A percentile compares a stretch with the other conserved stretches of the same genome.
phyloP scores from a whole-genome alignment of 2,797 vertebrate genomes.

The Garrulus glandarius region DNA sequence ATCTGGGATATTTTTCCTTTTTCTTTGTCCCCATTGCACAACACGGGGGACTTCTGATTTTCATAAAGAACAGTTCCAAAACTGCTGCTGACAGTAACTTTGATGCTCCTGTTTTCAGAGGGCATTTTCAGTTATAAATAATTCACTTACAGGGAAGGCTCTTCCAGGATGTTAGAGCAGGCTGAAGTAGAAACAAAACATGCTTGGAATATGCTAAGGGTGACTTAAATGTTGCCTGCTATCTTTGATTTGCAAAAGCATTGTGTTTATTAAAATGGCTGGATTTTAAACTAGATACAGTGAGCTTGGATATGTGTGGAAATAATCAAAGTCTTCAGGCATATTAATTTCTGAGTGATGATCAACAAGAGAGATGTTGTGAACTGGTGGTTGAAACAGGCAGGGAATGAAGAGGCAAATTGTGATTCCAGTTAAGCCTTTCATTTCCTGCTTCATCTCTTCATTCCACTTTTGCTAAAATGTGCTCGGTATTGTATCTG shows the following conservation, averaged over 20 bases:
- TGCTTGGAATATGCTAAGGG: not conserved
- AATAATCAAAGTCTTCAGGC: not conserved
- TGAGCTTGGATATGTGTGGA: not conserved
- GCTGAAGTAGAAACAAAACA: not conserved
- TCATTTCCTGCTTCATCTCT: conserved; percentile 2
- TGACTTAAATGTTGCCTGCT: not conserved
- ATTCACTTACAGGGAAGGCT: not conserved
- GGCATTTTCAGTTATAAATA: not conserved
- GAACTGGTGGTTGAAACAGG: not conserved
- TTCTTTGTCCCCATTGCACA: not conserved
- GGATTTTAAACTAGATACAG: not conserved
- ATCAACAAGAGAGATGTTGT: not conserved
- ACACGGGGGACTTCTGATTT: not conserved
- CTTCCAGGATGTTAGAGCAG: not conserved
- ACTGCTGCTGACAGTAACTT: not conserved
- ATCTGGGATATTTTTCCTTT: not conserved
- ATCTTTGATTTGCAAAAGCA: not conserved
- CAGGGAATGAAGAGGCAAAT: not conserved
- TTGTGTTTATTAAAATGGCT: not conserved
- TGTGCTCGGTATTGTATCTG: not conserved
- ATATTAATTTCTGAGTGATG: not conserved
- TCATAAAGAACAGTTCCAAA: not conserved
- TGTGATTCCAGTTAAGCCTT: not conserved
- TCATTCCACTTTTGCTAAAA: not conserved
- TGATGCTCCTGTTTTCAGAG: not conserved